Evolutionary conservation across 2,888 invertebrate genomes (phyloP).

Genomic region (Chrysolina americana): DNA sequence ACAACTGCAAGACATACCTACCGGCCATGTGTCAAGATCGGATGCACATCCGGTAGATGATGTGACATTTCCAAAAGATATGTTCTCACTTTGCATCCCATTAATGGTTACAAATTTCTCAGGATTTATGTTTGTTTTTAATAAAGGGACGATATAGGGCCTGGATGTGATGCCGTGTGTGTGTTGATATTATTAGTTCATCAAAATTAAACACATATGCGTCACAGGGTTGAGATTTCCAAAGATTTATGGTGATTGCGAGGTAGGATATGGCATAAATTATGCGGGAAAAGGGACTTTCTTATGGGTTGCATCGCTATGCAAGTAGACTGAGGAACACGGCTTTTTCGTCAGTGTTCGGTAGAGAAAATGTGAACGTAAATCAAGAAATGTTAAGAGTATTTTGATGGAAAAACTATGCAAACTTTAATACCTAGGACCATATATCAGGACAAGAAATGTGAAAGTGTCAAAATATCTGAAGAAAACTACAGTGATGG

Average conservation of each 20-base stretch:
- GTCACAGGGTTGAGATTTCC: constrained; percentile 40
- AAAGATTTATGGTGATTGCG: constrained; percentile 44
- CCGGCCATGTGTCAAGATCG: constrained; percentile 60
- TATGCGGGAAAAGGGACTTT: not conserved
- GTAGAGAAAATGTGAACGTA: too few relatives aligned
- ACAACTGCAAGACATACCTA: constrained; percentile 58
- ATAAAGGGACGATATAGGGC: constrained; percentile 51
- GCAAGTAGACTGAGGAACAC: not conserved
- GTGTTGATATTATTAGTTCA: constrained; percentile 38
- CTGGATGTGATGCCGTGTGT: constrained; percentile 34
- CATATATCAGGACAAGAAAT: too few relatives aligned
- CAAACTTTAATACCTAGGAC: too few relatives aligned
- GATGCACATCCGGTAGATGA: constrained; percentile 62
- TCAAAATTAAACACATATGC: constrained; percentile 54
- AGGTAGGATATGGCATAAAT: constrained; percentile 6
- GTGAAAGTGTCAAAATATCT: too few relatives aligned
- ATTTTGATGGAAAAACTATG: too few relatives aligned
- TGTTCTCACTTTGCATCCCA: constrained; percentile 68
- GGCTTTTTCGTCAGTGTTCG: too few relatives aligned
- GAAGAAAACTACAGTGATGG: too few relatives aligned
- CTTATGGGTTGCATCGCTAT: not conserved
- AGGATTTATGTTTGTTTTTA: constrained; percentile 63
- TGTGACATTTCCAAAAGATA: constrained; percentile 62
- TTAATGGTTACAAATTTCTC: constrained; percentile 65
- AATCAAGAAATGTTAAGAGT: too few relatives aligned